Evolutionary conservation across 2,797 vertebrate species (phyloP).

Genomic region (Mastacembelus armatus): DNA sequence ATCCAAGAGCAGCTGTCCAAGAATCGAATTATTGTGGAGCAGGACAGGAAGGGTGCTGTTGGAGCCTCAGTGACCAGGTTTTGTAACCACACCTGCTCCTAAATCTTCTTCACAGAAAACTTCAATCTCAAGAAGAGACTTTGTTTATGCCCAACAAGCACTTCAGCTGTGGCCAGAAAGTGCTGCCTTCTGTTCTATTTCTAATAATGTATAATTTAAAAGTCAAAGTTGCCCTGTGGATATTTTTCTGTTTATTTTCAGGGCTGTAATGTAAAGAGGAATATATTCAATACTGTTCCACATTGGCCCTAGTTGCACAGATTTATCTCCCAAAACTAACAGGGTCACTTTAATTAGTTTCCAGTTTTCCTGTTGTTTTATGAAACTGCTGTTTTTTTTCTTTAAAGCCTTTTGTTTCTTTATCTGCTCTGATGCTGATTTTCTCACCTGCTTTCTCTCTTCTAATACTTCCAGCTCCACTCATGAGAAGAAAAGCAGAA

Average conservation of each 20-base stretch:
- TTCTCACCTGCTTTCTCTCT: too few species aligned
- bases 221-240: too few species aligned
- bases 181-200: background rate
- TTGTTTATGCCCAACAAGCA: background rate
- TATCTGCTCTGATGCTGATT: background rate
- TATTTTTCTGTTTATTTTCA: too few species aligned
- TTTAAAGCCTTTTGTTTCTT: too few species aligned
- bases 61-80: conserved; percentile 99
- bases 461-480: conserved; percentile 88
- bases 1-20: conserved; percentile 99
- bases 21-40: conserved; percentile 98
- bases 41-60: conserved; percentile 95
- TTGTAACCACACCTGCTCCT: background rate
- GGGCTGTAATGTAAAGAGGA: too few species aligned
- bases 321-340: background rate
- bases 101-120: background rate
- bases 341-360: background rate
- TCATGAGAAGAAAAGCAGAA: conserved; percentile 99
- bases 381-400: background rate
- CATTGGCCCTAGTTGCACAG: too few species aligned
- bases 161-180: too few species aligned
- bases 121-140: background rate
- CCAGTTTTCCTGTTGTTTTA: background rate
- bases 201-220: background rate
- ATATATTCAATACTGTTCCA: too few species aligned